phyloP scores from a whole-genome alignment of 1,140 invertebrate species.

The Drosophila triauraria region DNA sequence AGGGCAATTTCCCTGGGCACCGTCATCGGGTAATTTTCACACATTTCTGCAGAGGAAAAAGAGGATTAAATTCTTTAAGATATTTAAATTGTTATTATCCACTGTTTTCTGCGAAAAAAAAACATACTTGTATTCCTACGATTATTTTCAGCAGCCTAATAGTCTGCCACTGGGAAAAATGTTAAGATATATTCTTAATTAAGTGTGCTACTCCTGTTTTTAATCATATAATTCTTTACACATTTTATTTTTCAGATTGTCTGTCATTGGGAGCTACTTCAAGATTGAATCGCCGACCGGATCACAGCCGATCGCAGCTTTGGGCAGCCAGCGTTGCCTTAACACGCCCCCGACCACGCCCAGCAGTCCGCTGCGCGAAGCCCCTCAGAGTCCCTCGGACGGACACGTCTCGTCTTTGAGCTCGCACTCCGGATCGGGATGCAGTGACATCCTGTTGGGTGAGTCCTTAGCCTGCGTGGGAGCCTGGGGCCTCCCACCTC shows the following conservation, averaged over 20 bases:
- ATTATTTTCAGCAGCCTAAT: too few relatives aligned
- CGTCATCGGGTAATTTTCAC: neutral
- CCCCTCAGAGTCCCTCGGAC: constrained; percentile 78
- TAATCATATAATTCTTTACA: too few relatives aligned
- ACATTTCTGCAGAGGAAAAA: too few relatives aligned
- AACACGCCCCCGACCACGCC: constrained; percentile 80
- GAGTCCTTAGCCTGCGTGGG: constrained; percentile 26
- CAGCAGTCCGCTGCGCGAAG: constrained; percentile 74
- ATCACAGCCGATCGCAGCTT: constrained; percentile 43
- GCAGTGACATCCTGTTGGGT: constrained; percentile 82
- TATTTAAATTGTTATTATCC: neutral
- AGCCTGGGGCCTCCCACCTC: neutral
- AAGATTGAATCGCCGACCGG: constrained; percentile 54
- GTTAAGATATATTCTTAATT: too few relatives aligned
- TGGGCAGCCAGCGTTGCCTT: constrained; percentile 66
- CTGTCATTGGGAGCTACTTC: constrained; percentile 52
- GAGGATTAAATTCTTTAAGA: neutral
- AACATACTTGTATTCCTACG: too few relatives aligned
- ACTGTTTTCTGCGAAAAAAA: neutral
- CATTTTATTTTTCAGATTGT: constrained; percentile 37
- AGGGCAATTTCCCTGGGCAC: neutral
- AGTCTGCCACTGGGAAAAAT: too few relatives aligned
- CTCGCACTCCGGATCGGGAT: constrained; percentile 71
- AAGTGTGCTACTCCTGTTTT: neutral
- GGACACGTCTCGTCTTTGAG: constrained; percentile 78